Conservation (phyloP, 2,888 invertebrate genomes). For the Hirudinaria manillensis region DNA sequence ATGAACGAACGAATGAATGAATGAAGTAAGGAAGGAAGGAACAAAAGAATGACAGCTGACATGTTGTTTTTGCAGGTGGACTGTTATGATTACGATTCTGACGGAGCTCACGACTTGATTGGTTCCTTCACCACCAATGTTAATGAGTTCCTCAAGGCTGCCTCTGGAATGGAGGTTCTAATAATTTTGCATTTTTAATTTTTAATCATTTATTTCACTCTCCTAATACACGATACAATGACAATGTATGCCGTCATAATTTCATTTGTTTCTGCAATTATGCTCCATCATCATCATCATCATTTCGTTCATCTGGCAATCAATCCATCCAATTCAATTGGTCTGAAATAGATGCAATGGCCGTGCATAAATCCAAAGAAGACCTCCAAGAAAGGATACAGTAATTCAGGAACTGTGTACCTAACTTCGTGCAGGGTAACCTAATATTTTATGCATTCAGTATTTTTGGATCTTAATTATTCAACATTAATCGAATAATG, state of each 20-base stretch:
- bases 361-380: slow-evolving; percentile 40
- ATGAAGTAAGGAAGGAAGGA: too few species aligned
- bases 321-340: too few species aligned
- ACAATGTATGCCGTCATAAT: too few species aligned
- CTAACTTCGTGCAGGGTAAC: slow-evolving; percentile 45
- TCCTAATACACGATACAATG: too few species aligned
- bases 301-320: too few species aligned
- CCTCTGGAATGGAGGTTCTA: slow-evolving; percentile 27
- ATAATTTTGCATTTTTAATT: neutral
- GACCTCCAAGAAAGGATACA: slow-evolving; percentile 44
- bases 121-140: slow-evolving; percentile 38
- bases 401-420: slow-evolving; percentile 48
- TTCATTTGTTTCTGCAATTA: too few species aligned
- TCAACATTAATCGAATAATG: neutral
- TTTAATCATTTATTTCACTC: neutral
- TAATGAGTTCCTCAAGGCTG: slow-evolving; percentile 43
- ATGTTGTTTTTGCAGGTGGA: slow-evolving; percentile 29
- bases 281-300: too few species aligned
- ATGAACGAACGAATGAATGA: neutral
- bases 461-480: neutral
- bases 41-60: too few species aligned
- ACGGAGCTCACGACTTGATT: slow-evolving; percentile 37
- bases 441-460: neutral
- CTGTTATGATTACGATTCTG: slow-evolving; percentile 37
- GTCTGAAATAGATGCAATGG: slow-evolving; percentile 26